phyloP scores from a whole-genome alignment of 2,888 invertebrate species.

The Aleiodes testaceus region DNA sequence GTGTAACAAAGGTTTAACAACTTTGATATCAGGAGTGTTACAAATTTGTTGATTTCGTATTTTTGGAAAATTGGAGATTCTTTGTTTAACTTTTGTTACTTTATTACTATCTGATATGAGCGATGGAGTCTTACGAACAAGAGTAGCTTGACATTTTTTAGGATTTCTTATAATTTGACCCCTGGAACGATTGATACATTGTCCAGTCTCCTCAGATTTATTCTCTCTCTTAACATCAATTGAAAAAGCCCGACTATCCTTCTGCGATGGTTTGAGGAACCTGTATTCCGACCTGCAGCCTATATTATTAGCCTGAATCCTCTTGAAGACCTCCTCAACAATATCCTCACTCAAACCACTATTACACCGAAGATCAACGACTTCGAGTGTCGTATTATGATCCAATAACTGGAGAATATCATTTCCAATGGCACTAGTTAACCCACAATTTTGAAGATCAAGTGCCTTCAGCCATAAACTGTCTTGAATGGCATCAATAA shows the following conservation, averaged over 20 bases:
- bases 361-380: slow-evolving; percentile 82
- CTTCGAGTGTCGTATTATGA: slow-evolving; percentile 79
- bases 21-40: neutral
- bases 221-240: slow-evolving; percentile 47
- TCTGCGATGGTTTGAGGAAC: slow-evolving; percentile 61
- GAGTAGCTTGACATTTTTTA: slow-evolving; percentile 49
- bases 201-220: slow-evolving; percentile 35
- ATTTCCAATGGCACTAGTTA: slow-evolving; percentile 78
- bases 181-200: slow-evolving; percentile 47
- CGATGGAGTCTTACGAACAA: slow-evolving; percentile 46
- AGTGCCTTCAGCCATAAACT: slow-evolving; percentile 88
- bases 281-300: slow-evolving; percentile 59
- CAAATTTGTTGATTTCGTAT: neutral
- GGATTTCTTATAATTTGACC: slow-evolving; percentile 54
- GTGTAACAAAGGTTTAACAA: slow-evolving; percentile 51
- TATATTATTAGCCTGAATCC: slow-evolving; percentile 56
- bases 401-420: slow-evolving; percentile 77
- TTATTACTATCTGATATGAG: slow-evolving; percentile 40
- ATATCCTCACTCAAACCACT: slow-evolving; percentile 74
- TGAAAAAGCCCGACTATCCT: slow-evolving; percentile 55
- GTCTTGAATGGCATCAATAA: slow-evolving; percentile 82
- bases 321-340: slow-evolving; percentile 69
- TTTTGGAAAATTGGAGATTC: neutral
- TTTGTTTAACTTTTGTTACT: slow-evolving; percentile 47
- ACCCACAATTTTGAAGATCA: slow-evolving; percentile 84